These are phyloP conservation scores for Augochlorella aurata DNA, from an alignment of 2,888 invertebrate species.

Conservation along the genomic window DNA sequence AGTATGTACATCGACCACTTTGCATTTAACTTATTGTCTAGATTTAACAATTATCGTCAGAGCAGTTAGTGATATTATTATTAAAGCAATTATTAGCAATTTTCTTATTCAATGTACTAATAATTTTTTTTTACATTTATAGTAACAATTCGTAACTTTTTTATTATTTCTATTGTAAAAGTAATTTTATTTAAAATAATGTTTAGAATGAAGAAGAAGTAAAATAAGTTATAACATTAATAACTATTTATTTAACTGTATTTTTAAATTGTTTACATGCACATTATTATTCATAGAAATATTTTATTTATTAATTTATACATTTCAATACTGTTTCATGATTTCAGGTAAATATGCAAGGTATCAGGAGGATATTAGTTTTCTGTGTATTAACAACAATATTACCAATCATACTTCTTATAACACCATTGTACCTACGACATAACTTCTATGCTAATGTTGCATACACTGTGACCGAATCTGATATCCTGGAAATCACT, in stretches of 20 bases:
- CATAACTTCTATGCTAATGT: conserved; percentile 91
- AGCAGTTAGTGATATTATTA: neutral
- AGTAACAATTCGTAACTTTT: neutral
- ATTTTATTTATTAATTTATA: conserved; percentile 4
- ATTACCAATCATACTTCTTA: conserved; percentile 89
- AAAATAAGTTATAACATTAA: conserved; percentile 6
- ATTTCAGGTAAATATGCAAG: conserved; percentile 86
- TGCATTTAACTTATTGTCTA: neutral
- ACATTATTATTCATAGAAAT: neutral
- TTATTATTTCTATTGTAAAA: neutral
- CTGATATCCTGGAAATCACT: conserved; percentile 91
- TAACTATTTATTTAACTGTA: neutral
- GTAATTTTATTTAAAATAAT: neutral
- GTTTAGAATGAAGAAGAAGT: neutral
- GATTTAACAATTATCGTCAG: neutral
- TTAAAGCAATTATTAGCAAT: neutral
- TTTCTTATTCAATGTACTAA: neutral
- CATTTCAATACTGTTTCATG: neutral
- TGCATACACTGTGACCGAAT: conserved; percentile 90
- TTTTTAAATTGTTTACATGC: neutral
- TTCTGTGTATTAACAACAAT: conserved; percentile 91
- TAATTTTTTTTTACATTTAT: neutral
- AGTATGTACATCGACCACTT: neutral
- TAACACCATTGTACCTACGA: conserved; percentile 90
- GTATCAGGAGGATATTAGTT: conserved; percentile 89